Percentiles rank a stretch among this genome's conserved stretches.
These are phyloP conservation scores for Mnemiopsis leidyi DNA, from an alignment of 37 sponge, comb jelly and placozoan species.

Conservation along the genomic window DNA sequence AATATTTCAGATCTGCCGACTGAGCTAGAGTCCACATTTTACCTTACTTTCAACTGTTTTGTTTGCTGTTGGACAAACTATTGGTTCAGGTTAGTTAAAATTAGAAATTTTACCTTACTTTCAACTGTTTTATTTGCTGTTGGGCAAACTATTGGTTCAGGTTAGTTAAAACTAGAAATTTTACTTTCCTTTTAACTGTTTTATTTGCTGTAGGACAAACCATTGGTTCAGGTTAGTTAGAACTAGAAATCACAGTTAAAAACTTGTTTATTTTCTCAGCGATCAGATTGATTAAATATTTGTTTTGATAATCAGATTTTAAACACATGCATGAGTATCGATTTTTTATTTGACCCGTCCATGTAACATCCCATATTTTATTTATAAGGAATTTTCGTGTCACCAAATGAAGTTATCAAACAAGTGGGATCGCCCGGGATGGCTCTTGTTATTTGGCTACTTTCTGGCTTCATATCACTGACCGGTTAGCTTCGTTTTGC, in stretches of 20 bases:
- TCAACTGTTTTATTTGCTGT: slow-evolving; percentile 34
- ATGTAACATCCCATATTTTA: too few species aligned
- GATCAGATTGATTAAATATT: too few species aligned
- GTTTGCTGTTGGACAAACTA: slow-evolving; percentile 11
- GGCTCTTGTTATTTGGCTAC: slow-evolving; percentile 29
- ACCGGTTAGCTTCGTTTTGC: neutral
- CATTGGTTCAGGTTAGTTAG: slow-evolving; percentile 8
- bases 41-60: slow-evolving; percentile 20
- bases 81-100: neutral
- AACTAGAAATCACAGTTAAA: neutral
- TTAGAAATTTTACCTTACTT: neutral
- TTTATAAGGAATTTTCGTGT: slow-evolving; percentile 40
- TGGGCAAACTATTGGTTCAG: slow-evolving; percentile 17
- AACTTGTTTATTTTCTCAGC: too few species aligned
- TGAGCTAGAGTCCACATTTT: slow-evolving; percentile 20
- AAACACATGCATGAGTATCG: too few species aligned
- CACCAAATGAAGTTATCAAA: slow-evolving; percentile 19
- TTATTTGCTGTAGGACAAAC: slow-evolving; percentile 17
- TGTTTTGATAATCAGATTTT: too few species aligned
- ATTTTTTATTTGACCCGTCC: too few species aligned
- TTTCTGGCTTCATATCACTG: neutral
- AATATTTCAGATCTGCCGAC: neutral
- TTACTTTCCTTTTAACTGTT: neutral
- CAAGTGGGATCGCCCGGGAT: slow-evolving; percentile 36
- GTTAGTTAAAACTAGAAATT: neutral